Base-by-base conservation (phyloP, 2,888 invertebrate genomes). In the Iphiclides podalirius region DNA sequence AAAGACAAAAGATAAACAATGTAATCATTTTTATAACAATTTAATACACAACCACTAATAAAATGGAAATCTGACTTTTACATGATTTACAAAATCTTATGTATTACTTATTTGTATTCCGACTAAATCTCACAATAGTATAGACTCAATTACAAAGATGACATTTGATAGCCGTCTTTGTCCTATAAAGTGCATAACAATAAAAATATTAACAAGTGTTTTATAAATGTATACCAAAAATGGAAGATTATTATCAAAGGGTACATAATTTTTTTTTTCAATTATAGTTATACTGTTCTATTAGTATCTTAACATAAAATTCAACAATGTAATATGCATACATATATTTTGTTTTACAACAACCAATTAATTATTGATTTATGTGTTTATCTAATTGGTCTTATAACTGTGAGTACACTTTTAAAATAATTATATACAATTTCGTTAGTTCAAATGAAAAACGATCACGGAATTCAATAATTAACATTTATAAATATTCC, bases 21-120 rank as follows among this genome's bases (percentile, higher is more conserved):
- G 4, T 4, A 31, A 8, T n/a, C 8, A 31, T 49, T 50, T 36
- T 7, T 4, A 28, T 45, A 50, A 50, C 50, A 45, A 40, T 50
- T 50, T 45, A 50, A 46, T 49, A 26, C 26, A 37, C 44, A 46
- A 40, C 38, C 42, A 50, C 45, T 36, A 47, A 53, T 42, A 39
- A 47, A 47, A 31, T 44, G 38, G 37, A 43, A 43, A 36, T 50
- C 20, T 26, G 26, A 14, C 31, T 41, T 47, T 46, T 49, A 53
- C 38, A 52, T 28, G 37, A 34, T 41, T 16, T 16, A 43, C 38
- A 44, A 42, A 44, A 6, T 34, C n/a, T 38, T 16, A 4, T 35
- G 26, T 28, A 2, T 31, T 34, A 26, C 26, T 8, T 9, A 26
- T 9, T n/a, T n/a, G n/a, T n/a, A n/a, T n/a, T 26, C 6, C 20